phyloP scores from a whole-genome alignment of 2,797 vertebrate species.

The Ispidina picta region DNA sequence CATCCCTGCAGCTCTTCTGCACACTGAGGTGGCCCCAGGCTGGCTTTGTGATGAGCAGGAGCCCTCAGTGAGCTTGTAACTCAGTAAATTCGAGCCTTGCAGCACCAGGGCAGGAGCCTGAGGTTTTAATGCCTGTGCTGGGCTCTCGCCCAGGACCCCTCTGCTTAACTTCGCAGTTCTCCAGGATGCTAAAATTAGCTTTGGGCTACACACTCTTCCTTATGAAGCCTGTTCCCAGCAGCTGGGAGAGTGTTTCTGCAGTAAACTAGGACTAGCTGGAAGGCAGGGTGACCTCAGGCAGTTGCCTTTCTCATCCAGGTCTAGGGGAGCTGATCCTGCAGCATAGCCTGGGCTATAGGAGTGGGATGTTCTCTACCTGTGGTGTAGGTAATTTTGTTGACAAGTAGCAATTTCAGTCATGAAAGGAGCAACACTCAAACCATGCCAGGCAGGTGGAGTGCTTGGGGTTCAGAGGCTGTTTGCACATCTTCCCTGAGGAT shows the following conservation, averaged over 20 bases:
- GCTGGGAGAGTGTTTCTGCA: constrained; percentile 7
- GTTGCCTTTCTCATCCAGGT: not conserved
- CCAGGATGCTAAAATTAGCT: constrained; percentile 34
- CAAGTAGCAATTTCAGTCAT: not conserved
- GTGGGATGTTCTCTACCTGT: not conserved
- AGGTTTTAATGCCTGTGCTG: not conserved
- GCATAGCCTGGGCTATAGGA: not conserved
- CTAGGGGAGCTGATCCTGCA: not conserved
- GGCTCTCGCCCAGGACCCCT: constrained; percentile 10
- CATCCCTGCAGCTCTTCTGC: not conserved
- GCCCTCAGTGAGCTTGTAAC: not conserved
- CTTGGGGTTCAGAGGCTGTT: not conserved
- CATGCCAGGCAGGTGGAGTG: too few relatives aligned
- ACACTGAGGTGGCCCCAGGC: not conserved
- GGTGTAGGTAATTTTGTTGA: not conserved
- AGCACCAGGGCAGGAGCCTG: not conserved
- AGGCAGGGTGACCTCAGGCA: not conserved
- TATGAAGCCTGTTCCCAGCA: constrained; percentile 25
- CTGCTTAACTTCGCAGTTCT: constrained; percentile 1
- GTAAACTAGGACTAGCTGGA: not conserved
- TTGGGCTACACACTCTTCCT: not conserved
- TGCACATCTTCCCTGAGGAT: not conserved
- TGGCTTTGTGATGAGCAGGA: not conserved
- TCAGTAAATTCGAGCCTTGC: not conserved
- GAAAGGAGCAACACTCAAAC: not conserved